Percentiles rank a stretch among this genome's conserved stretches.
Conservation (phyloP, 2,888 invertebrate species). For the Drosophila buzzatii region DNA sequence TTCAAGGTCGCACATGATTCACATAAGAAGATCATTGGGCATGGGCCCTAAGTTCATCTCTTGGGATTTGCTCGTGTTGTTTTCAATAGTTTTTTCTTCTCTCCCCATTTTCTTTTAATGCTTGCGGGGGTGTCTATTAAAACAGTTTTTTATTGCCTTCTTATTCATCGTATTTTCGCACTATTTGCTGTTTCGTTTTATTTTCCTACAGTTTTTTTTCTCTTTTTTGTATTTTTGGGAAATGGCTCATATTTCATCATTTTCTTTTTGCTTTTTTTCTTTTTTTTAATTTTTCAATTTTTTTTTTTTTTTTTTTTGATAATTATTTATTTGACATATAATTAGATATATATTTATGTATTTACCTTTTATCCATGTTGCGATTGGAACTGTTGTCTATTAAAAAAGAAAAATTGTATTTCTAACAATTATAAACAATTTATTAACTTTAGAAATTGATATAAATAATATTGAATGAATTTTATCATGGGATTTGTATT, state of each 20-base stretch:
- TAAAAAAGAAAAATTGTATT: neutral
- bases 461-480: neutral
- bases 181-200: neutral
- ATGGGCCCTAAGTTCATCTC: slow-evolving; percentile 21
- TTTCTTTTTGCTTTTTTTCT: slow-evolving; percentile 23
- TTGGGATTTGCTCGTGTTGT: slow-evolving; percentile 42
- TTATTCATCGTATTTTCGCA: slow-evolving; percentile 10
- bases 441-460: neutral
- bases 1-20: slow-evolving; percentile 72
- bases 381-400: neutral
- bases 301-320: slow-evolving; percentile 18
- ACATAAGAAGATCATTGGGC: slow-evolving; percentile 23
- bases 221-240: slow-evolving; percentile 23
- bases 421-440: neutral
- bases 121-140: slow-evolving; percentile 17
- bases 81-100: slow-evolving; percentile 8
- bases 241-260: slow-evolving; percentile 67
- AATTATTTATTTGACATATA: slow-evolving; percentile 40
- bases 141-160: slow-evolving; percentile 39
- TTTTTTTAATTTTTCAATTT: slow-evolving; percentile 27
- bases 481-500: neutral
- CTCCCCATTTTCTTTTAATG: neutral
- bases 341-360: slow-evolving; percentile 6
- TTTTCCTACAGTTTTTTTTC: slow-evolving; percentile 16
- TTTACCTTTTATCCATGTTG: neutral